Evolutionary conservation across 2,113 vertebrate genomes (phyloP), one percentile per base, ranked within the genome.

Genomic region (Glaucidium brasilianum): DNA sequence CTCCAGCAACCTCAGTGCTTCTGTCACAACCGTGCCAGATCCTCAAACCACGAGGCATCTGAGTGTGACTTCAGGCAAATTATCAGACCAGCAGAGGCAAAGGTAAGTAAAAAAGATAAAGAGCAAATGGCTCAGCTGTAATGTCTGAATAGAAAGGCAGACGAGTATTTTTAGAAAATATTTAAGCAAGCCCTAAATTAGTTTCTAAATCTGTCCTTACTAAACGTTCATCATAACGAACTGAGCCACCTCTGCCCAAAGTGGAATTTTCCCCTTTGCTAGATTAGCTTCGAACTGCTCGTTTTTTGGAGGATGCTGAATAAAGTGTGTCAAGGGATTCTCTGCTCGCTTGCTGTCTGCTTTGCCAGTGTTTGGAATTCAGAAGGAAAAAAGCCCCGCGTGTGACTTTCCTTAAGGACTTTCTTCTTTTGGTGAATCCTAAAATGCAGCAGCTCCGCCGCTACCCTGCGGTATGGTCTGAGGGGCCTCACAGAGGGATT

Each of bases 131-230:
- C 55, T 53, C 53, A 8, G 39, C 20, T 71, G 21, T 11, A n/a
- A 60, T 6, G 10, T 20, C 69, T 63, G 67, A 29, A 72, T 82
- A 55, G 47, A 88, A 49, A 12, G 2, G 16, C 43, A 37, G 72
- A 9, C 16, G 10, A 37, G 63, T 94, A 95, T 94, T 96, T 96
- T 96, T 95, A 91, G 94, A 92, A 90, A 81, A 84, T n/a, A 91
- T 75, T 96, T 94, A 84, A 94, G 56, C 1, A 1, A 94, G 92
- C 15, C 74, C 92, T 87, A 94, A 95, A 95, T 96, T 92, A 87
- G 69, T 95, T 95, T 97, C 95, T 95, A 95, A 94, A 94, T 94
- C 49, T 18, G 79, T 91, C 56, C 32, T 77, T 5, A 27, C 39
- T 23, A 6, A 35, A 78, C 56, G 73, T 67, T 90, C 60, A 4